phyloP scores from a whole-genome alignment of 2,797 vertebrate genomes.

The Sebastiscus albofasciatus region DNA sequence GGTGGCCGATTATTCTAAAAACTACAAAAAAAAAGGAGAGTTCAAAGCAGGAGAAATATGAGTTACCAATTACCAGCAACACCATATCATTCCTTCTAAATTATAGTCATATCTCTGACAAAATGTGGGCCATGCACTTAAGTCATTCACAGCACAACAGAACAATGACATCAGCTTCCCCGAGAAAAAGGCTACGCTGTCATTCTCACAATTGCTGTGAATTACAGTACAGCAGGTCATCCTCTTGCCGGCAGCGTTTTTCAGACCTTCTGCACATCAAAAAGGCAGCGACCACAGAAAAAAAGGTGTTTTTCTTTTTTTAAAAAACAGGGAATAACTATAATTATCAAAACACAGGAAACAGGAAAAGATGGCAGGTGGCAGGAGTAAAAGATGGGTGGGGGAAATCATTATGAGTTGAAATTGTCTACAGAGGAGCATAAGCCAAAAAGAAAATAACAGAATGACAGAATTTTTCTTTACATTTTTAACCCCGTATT shows the following conservation, averaged over 20 bases:
- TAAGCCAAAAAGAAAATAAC: not conserved
- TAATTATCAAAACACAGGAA: constrained; percentile 18
- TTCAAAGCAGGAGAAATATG: constrained; percentile 35
- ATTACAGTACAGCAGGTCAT: constrained; percentile 51
- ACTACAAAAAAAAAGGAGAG: not conserved
- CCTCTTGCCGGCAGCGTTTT: constrained; percentile 18
- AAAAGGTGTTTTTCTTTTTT: not conserved
- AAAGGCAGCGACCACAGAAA: not conserved
- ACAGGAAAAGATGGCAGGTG: not conserved
- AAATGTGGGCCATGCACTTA: constrained; percentile 48
- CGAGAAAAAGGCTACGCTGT: constrained; percentile 42
- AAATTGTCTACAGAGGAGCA: not conserved
- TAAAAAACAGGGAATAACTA: not conserved
- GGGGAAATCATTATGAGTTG: not conserved
- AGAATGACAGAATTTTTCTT: not conserved
- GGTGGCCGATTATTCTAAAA: constrained; percentile 32
- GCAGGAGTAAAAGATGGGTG: not conserved
- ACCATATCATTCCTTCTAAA: constrained; percentile 55
- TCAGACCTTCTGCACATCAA: constrained; percentile 24
- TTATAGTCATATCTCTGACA: constrained; percentile 51
- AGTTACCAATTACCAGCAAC: constrained; percentile 41
- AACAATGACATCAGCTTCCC: constrained; percentile 52
- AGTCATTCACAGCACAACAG: constrained; percentile 47
- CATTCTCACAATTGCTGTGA: constrained; percentile 58
- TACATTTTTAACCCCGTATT: not conserved